Evolutionary conservation across 1,140 invertebrate species (phyloP).

Genomic region (Cherax destructor): DNA sequence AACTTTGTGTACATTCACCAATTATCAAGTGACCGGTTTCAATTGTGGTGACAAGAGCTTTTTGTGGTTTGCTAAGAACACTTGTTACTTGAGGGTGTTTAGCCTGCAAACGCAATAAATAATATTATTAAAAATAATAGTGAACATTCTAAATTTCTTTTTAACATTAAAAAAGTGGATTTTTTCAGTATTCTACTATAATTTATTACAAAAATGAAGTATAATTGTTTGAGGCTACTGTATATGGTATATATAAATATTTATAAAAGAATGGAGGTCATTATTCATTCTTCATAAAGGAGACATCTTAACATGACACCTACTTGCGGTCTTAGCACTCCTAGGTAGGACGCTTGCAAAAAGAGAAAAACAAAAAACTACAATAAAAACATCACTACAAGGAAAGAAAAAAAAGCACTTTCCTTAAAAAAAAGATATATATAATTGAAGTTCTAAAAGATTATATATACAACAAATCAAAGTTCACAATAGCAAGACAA

Average conservation of each 20-base stretch:
- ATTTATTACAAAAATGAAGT: too few relatives aligned
- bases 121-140: background rate
- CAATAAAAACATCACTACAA: slow-evolving; percentile 34
- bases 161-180: background rate
- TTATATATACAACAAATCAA: too few relatives aligned
- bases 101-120: slow-evolving; percentile 77
- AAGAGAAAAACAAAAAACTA: slow-evolving; percentile 45
- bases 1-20: slow-evolving; percentile 87
- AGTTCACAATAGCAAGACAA: too few relatives aligned
- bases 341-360: slow-evolving; percentile 70
- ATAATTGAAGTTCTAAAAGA: background rate
- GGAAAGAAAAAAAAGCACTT: background rate
- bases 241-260: background rate
- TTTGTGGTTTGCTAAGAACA: slow-evolving; percentile 89
- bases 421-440: background rate
- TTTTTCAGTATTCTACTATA: too few relatives aligned
- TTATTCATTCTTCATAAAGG: slow-evolving; percentile 7
- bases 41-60: slow-evolving; percentile 93
- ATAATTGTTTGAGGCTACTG: too few relatives aligned
- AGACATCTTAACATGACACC: slow-evolving; percentile 29
- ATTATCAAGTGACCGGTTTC: slow-evolving; percentile 90
- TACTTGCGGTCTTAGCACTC: slow-evolving; percentile 70
- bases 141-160: background rate
- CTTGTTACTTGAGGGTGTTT: slow-evolving; percentile 91
- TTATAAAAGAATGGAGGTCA: background rate